Conservation (phyloP, 1,140 invertebrate species). For the Euura lappo region DNA sequence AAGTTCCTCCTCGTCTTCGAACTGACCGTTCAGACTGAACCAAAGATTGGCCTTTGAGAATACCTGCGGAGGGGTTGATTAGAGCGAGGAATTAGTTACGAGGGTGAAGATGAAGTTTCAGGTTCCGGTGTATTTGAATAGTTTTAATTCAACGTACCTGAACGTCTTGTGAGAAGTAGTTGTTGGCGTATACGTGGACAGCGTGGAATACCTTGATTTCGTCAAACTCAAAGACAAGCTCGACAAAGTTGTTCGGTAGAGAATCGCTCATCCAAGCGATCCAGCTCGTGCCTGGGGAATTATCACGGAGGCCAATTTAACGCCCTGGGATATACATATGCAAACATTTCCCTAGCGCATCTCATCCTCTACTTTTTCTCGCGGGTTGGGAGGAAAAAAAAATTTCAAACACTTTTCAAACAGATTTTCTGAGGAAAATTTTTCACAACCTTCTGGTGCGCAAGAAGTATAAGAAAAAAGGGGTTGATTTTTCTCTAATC, state of each 20-base stretch:
- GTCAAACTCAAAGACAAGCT: conserved; percentile 74
- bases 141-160: conserved; percentile 57
- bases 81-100: no score
- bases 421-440: no score
- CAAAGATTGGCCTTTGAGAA: conserved; percentile 72
- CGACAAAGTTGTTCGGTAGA: conserved; percentile 60
- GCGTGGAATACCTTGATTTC: conserved; percentile 70
- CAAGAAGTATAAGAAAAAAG: no score
- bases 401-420: no score
- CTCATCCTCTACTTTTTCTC: no score
- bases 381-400: no score
- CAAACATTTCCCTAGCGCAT: no score
- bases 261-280: conserved; percentile 78
- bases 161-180: conserved; percentile 72
- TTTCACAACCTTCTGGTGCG: no score
- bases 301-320: conserved; percentile 4
- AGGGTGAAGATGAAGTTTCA: no score
- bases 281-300: conserved; percentile 73
- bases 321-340: not conserved
- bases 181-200: conserved; percentile 74
- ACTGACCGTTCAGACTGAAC: conserved; percentile 71
- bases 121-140: not conserved
- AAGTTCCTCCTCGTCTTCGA: conserved; percentile 67
- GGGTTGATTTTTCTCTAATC: no score
- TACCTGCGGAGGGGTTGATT: conserved; percentile 57